Evolutionary conservation across 2,888 invertebrate species (phyloP), one percentile per base, ranked within the genome.

Genomic region (Stenolophus ochropezus): DNA sequence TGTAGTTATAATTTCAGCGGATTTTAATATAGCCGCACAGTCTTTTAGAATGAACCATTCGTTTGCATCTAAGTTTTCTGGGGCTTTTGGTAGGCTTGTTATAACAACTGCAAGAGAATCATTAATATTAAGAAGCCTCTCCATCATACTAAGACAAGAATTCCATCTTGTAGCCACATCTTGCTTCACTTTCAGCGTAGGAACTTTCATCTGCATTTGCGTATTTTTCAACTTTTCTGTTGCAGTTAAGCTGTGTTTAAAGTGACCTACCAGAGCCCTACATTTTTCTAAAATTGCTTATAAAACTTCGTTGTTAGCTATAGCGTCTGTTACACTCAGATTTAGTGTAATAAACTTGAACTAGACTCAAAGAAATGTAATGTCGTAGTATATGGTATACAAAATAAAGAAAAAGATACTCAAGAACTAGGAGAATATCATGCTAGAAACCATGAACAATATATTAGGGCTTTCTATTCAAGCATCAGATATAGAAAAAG

Each of bases 211-310:
- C 23, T 84, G 73, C 23, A 80, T 27, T 61, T 84, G 82, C 4
- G 27, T 42, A 8, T 82, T 76, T 82, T 82, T 83, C 8, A 79
- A 1, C 83, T 27, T 73, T 82, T 84, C 11, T 33, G 61, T 0
- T 76, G 73, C 21, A 82, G 82, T 5, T 74, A 6, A 4, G 71
- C 80, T 84, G 33, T 82, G 82, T 61, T 83, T 84, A 61, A 84
- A 84, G 81, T 80, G 58, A 23, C 61, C 33, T 2, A 84, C 83
- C 16, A 81, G 8, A 5, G 27, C 71, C 53, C 82, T 82, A 33
- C 81, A 82, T 82, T 84, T 84, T 20, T n/a, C 75, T 20, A 82
- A 69, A 14, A 84, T 51, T 6, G 20, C 8, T 47, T 61, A 76
- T 73, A 83, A 47, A 20, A 74, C 58, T 1, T 51, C 61, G 25